Evolutionary conservation across 2,113 vertebrate genomes (phyloP).

Genomic region (Pollimyrus isidori): DNA sequence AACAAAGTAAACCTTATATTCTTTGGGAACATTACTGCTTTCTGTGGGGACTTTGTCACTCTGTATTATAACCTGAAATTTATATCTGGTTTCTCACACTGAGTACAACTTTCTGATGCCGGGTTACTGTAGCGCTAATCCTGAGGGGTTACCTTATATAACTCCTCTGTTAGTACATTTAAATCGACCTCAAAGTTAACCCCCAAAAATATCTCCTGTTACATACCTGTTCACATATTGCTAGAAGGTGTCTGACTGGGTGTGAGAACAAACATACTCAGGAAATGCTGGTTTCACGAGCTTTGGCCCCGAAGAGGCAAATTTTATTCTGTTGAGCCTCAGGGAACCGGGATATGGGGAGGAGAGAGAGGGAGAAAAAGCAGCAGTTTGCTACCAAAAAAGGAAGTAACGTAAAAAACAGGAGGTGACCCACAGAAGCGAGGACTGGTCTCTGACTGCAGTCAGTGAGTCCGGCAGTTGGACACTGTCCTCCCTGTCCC

Average conservation of each 20-base stretch:
- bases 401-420: background rate
- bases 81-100: background rate
- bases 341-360: background rate
- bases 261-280: background rate
- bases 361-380: background rate
- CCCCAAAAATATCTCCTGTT: slow-evolving; percentile 7
- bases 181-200: background rate
- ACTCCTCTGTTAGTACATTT: background rate
- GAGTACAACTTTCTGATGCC: background rate
- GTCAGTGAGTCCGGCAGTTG: background rate
- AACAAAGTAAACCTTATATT: background rate
- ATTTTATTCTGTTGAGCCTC: background rate
- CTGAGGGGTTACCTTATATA: background rate
- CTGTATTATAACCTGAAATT: background rate
- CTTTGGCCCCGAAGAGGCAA: background rate
- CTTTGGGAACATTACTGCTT: background rate
- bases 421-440: background rate
- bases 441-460: background rate
- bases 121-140: background rate
- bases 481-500: background rate
- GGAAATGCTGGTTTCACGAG: background rate
- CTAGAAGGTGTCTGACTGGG: background rate
- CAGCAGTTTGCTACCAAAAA: background rate
- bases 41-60: background rate
- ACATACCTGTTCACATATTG: background rate